These are phyloP conservation scores for Falco peregrinus DNA, from an alignment of 2,797 vertebrate species.

Conservation along the genomic window DNA sequence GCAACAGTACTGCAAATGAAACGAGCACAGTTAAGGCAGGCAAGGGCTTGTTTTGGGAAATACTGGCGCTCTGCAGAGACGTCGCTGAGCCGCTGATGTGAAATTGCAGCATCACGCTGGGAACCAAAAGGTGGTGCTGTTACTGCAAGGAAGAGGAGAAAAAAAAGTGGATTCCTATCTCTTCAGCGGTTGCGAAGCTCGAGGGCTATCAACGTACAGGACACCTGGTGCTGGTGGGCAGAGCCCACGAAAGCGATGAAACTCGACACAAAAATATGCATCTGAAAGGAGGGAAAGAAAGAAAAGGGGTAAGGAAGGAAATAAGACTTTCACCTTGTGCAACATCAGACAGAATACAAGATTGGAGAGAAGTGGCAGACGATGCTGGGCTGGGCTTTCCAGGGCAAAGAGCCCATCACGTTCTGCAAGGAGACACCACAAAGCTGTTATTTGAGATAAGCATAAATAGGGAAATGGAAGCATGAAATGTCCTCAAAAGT, in stretches of 20 bases:
- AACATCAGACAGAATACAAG: neutral
- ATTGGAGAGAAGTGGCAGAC: neutral
- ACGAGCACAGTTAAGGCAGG: neutral
- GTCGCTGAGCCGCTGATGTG: accelerated
- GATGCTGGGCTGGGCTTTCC: neutral
- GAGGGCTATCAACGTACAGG: neutral
- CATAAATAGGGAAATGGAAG: neutral
- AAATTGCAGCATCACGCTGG: neutral
- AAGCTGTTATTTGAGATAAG: neutral
- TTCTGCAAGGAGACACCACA: neutral
- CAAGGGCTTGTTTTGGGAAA: neutral
- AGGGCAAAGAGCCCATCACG: neutral
- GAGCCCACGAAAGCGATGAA: neutral
- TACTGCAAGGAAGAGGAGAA: neutral
- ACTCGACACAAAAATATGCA: neutral
- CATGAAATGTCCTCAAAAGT: neutral
- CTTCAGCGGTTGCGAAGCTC: accelerated
- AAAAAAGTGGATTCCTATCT: accelerated
- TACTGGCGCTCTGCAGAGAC: accelerated
- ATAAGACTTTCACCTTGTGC: neutral
- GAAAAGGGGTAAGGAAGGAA: neutral
- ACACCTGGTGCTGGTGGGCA: neutral
- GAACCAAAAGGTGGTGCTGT: conserved; percentile 65
- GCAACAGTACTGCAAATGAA: neutral
- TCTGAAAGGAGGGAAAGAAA: neutral